phyloP scores from a whole-genome alignment of 1,140 invertebrate genomes.

The Diploscapter pachys region DNA sequence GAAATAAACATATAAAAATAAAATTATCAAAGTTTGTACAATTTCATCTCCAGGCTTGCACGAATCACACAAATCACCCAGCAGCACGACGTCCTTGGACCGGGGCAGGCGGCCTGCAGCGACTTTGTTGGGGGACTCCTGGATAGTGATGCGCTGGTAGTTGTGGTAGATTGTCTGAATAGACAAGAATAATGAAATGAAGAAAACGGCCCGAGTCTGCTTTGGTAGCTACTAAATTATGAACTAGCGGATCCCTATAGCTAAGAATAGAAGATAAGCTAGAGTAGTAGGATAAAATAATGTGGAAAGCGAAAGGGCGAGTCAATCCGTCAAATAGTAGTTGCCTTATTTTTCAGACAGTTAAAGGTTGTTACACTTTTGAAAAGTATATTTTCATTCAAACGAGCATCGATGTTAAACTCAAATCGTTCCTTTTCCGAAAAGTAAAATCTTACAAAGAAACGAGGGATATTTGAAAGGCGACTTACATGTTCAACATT shows the following conservation, averaged over 20 bases:
- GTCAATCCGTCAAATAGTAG: no score
- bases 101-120: constrained; percentile 91
- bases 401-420: no score
- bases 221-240: background rate
- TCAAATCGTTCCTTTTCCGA: background rate
- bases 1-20: constrained; percentile 31
- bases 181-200: background rate
- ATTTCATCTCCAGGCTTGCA: constrained; percentile 98
- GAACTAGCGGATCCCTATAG: background rate
- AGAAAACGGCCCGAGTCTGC: no score
- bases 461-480: constrained; percentile 19
- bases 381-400: no score
- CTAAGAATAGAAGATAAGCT: background rate
- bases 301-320: no score
- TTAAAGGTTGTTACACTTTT: no score
- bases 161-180: constrained; percentile 91
- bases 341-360: no score
- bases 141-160: constrained; percentile 94
- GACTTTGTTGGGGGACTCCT: constrained; percentile 82
- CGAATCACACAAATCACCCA: constrained; percentile 89
- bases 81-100: constrained; percentile 92
- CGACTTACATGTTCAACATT: constrained; percentile 72
- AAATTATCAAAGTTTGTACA: constrained; percentile 60
- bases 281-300: background rate
- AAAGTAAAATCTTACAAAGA: constrained; percentile 25